These are phyloP conservation scores for Samia ricini DNA, from an alignment of 1,140 invertebrate species.

Conservation along the genomic window DNA sequence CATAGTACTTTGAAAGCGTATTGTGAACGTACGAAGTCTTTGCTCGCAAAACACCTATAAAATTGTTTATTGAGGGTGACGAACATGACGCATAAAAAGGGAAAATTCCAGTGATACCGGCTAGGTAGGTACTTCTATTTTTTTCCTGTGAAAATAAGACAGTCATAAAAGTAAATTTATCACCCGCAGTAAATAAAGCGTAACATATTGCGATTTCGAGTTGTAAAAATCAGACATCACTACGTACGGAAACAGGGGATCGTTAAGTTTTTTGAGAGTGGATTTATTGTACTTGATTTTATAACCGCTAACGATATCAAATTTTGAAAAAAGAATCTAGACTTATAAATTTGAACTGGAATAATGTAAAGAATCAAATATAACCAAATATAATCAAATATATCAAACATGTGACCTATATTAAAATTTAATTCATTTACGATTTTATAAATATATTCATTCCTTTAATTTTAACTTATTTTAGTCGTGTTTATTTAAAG, in stretches of 20 bases:
- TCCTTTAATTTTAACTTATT: too few relatives aligned
- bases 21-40: neutral
- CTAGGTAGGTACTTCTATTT: conserved; percentile 19
- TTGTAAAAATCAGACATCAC: conserved; percentile 34
- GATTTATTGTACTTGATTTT: conserved; percentile 14
- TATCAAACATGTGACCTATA: too few relatives aligned
- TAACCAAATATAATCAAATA: too few relatives aligned
- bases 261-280: conserved; percentile 18
- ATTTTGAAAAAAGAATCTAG: neutral
- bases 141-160: conserved; percentile 54
- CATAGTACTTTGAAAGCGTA: neutral
- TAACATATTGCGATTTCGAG: conserved; percentile 51
- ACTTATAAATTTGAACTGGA: neutral
- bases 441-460: too few relatives aligned
- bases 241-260: conserved; percentile 14
- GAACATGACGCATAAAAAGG: conserved; percentile 38
- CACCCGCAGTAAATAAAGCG: conserved; percentile 53
- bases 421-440: too few relatives aligned
- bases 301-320: neutral
- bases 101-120: conserved; percentile 35
- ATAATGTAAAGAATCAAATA: too few relatives aligned
- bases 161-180: conserved; percentile 65
- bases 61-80: conserved; percentile 46
- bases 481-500: too few relatives aligned
- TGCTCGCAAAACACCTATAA: conserved; percentile 40